Base-by-base conservation (phyloP, 1,140 invertebrate genomes). In the Cotesia chilonis region DNA sequence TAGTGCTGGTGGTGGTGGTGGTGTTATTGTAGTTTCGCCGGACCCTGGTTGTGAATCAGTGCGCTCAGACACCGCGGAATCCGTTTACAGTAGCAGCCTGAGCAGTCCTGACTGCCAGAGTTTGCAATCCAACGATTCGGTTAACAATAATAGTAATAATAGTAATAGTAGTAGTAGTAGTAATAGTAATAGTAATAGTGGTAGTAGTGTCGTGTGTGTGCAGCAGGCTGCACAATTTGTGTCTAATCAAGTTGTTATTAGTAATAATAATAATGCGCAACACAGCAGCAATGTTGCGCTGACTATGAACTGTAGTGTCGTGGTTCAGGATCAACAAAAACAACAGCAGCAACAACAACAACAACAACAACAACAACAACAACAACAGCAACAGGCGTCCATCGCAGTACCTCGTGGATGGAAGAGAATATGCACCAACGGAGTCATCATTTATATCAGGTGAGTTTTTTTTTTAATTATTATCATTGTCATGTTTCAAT, bases 371-470 rank as follows among this genome's bases (percentile, higher is more conserved):
- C 73, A 74, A 41, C 28, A 28, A 28, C 74, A 71, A 38, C 74
- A 75, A 12, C 76, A 77, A 38, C 76, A 76, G n/a, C 74, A 76
- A 37, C 64, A 75, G 51, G 71, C 74, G 68, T 69, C 73, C 20
- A 81, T 88, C 60, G 81, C 83, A 4, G 87, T 88, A 68, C 89
- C 89, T 68, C 88, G 85, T 73, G 89, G 89, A 67, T 90, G 89
- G 89, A 88, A 88, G 79, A 85, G 89, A 78, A 86, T 88, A 75
- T 84, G 87, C 75, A 87, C 87, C 73, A 87, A 88, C 78, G 88
- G 87, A 66, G 84, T 85, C 80, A 88, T 90, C 80, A 84, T 89
- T 69, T 90, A 90, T 80, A 88, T 89, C 81, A 90, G 89, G 89
- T 90, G 66, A 72, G 71, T 71, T 9, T 35, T 9, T 35, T 35